A percentile compares a stretch with the other conserved stretches of the same genome.
Evolutionary conservation across 2,797 vertebrate genomes (phyloP).

Genomic region (Stomatorhinus walkeri): DNA sequence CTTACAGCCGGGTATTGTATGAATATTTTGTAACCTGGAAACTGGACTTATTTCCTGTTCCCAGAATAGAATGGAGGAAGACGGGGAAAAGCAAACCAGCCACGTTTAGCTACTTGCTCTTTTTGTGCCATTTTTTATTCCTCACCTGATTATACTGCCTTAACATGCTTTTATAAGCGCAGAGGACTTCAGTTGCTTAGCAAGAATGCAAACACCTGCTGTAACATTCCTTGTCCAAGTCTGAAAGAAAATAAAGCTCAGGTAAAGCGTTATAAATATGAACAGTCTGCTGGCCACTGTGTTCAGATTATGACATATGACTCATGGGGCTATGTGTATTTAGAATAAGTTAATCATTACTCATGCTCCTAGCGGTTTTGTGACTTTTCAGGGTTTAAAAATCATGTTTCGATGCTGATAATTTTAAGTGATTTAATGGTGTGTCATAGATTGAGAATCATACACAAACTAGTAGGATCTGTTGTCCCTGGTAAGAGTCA

Average conservation of each 20-base stretch:
- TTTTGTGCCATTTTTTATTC: slow-evolving; percentile 1
- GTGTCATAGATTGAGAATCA: background rate
- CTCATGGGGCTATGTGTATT: background rate
- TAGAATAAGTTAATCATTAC: background rate
- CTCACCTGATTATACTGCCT: background rate
- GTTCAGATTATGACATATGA: background rate
- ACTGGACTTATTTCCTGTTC: background rate
- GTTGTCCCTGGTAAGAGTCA: background rate
- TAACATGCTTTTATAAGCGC: background rate
- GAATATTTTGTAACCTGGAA: slow-evolving; percentile 9
- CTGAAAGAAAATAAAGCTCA: background rate
- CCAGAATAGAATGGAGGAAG: background rate
- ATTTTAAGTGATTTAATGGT: background rate
- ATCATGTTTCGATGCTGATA: background rate
- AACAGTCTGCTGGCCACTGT: background rate
- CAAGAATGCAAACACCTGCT: background rate
- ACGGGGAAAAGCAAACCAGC: slow-evolving; percentile 9
- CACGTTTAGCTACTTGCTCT: background rate
- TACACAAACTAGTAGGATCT: background rate
- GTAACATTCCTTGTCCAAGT: background rate
- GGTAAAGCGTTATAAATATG: background rate
- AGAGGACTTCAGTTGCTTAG: background rate
- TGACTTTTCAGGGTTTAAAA: background rate
- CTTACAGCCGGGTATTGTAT: background rate
- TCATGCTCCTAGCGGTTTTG: background rate